A percentile compares a stretch with the other conserved stretches of the same genome.
Conservation (phyloP, 1,140 invertebrate species). For the Pachyrhynchus sulphureomaculatus region DNA sequence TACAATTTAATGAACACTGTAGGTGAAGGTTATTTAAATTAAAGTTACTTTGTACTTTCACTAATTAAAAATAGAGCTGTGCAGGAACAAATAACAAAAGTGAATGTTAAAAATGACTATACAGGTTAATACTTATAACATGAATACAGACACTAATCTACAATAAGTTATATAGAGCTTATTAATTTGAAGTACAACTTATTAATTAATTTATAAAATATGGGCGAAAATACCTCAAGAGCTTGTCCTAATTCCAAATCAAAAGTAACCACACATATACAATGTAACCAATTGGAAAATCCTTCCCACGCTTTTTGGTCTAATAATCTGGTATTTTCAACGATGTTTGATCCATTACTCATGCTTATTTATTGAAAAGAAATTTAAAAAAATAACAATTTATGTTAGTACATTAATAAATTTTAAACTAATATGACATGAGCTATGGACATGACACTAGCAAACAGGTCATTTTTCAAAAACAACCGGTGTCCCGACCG, state of each 20-base stretch:
- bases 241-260: slow-evolving; percentile 97
- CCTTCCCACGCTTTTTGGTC: slow-evolving; percentile 29
- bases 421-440: no score
- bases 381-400: slow-evolving; percentile 26
- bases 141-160: no score
- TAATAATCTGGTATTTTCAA: slow-evolving; percentile 16
- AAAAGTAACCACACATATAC: slow-evolving; percentile 96
- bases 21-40: neutral
- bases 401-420: no score
- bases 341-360: slow-evolving; percentile 32
- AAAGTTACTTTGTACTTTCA: no score
- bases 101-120: no score
- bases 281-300: slow-evolving; percentile 94
- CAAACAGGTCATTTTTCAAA: no score
- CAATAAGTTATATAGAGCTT: no score
- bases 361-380: slow-evolving; percentile 30
- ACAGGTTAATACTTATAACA: no score
- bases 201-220: slow-evolving; percentile 34
- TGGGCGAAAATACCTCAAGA: slow-evolving; percentile 71
- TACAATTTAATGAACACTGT: slow-evolving; percentile 49
- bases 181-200: slow-evolving; percentile 88
- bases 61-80: no score
- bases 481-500: no score
- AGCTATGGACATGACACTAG: no score
- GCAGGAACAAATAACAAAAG: no score